Percentiles rank a stretch among this genome's conserved stretches.
Evolutionary conservation across 1,140 invertebrate species (phyloP).

Genomic region (Pogonomyrmex barbatus): DNA sequence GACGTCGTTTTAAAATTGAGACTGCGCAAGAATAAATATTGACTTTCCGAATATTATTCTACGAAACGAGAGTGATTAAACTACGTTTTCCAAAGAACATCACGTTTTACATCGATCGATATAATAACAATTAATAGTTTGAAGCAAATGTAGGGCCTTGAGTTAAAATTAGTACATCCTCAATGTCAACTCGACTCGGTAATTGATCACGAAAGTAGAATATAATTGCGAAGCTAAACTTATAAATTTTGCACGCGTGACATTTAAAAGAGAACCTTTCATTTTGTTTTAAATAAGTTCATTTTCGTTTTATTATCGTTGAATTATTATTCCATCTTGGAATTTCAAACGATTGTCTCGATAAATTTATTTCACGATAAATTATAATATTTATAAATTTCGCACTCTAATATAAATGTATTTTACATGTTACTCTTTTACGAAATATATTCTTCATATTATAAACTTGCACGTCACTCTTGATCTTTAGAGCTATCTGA

Average conservation of each 20-base stretch:
- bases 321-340: neutral
- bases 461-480: constrained; percentile 21
- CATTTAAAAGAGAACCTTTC: neutral
- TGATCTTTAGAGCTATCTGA: constrained; percentile 25
- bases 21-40: neutral
- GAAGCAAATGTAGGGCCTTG: neutral
- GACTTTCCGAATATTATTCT: neutral
- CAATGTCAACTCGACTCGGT: constrained; percentile 14
- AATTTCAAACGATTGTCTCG: neutral
- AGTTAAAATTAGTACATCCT: constrained; percentile 31
- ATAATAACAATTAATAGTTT: constrained; percentile 22
- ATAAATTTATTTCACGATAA: neutral
- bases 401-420: constrained; percentile 17
- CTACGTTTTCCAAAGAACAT: neutral
- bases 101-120: constrained; percentile 32
- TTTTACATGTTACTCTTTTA: neutral
- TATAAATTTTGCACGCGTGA: neutral
- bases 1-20: neutral
- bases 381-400: neutral
- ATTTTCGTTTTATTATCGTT: neutral
- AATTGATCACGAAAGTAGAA: constrained; percentile 20
- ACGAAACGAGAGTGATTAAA: neutral
- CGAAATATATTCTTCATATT: constrained; percentile 7
- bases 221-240: constrained; percentile 10
- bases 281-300: neutral